Base-by-base conservation (phyloP, 2,888 invertebrate species). In the Ectemnius continuus region DNA sequence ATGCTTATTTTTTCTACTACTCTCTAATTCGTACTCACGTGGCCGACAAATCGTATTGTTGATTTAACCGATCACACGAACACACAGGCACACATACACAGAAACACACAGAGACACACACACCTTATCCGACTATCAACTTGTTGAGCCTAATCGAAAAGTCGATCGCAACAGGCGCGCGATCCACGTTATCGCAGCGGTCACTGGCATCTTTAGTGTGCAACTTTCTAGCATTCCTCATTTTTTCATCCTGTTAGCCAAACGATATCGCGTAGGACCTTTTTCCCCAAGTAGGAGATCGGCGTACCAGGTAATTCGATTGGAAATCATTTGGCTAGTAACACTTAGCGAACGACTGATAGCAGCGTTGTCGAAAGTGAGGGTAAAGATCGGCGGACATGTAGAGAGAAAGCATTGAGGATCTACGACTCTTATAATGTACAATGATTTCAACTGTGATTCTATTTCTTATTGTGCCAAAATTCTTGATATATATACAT, bases 401-500 rank as follows among this genome's bases (percentile, higher is more conserved):
- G 52, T 52, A 16, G 1, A 52, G 14, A 52, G 11, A 6, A 16
- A 52, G 14, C 52, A 52, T 52, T 52, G n/a, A 16, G 16, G 14
- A 52, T 52, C 14, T 52, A 76, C 68, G 73, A 84, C 82, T 84
- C 83, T 88, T 86, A 84, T 85, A 79, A 88, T 88, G 87, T 90
- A 89, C 89, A 89, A 88, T 90, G 89, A 86, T 89, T 89, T 89
- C 82, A 83, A 80, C 83, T 90, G 90, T 90, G 90, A 90, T 90
- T 89, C 86, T 88, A 87, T 88, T 88, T 89, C 89, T 89, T 86
- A 88, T 87, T 86, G 89, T 90, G 90, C 89, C 89, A 90, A 90
- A 87, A 86, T 86, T 87, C 84, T 80, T 84, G 81, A 84, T 82
- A 85, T 36, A 36, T 83, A 86, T 82, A 84, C 78, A 77, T 2